A percentile compares a stretch with the other conserved stretches of the same genome.
Conservation (phyloP, 2,113 vertebrate genomes). For the Lates calcarifer region DNA sequence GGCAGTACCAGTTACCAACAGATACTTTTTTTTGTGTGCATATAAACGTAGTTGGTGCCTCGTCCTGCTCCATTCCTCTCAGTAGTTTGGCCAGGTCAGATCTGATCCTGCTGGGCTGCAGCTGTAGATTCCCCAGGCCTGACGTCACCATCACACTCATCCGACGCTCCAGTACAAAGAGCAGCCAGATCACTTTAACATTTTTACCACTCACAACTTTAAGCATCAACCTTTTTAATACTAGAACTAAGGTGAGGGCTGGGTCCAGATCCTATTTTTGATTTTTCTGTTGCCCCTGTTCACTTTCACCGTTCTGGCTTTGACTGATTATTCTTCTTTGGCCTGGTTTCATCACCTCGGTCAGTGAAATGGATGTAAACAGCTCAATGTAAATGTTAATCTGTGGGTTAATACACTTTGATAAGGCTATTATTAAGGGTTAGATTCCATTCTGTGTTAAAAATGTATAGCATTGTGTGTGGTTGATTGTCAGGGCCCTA, state of each 20-base stretch:
- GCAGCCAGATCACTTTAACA: slow-evolving; percentile 32
- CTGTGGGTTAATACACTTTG: background rate
- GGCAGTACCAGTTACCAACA: background rate
- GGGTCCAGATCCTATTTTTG: background rate
- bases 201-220: background rate
- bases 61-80: slow-evolving; percentile 18
- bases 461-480: no score
- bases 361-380: no score
- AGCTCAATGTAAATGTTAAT: no score
- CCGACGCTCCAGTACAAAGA: slow-evolving; percentile 28
- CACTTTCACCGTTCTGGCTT: no score
- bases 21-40: background rate
- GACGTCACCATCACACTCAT: slow-evolving; percentile 65
- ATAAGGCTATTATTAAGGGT: background rate
- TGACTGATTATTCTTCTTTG: background rate
- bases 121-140: slow-evolving; percentile 74
- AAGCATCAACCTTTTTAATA: background rate
- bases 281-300: background rate
- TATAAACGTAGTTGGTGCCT: background rate
- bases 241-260: background rate
- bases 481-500: background rate
- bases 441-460: background rate
- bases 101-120: slow-evolving; percentile 65
- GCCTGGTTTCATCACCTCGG: no score
- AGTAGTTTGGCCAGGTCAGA: slow-evolving; percentile 48